Evolutionary conservation across 2,113 vertebrate species (phyloP), one percentile per base, ranked within the genome.

Genomic region (Hypanus sabinus): DNA sequence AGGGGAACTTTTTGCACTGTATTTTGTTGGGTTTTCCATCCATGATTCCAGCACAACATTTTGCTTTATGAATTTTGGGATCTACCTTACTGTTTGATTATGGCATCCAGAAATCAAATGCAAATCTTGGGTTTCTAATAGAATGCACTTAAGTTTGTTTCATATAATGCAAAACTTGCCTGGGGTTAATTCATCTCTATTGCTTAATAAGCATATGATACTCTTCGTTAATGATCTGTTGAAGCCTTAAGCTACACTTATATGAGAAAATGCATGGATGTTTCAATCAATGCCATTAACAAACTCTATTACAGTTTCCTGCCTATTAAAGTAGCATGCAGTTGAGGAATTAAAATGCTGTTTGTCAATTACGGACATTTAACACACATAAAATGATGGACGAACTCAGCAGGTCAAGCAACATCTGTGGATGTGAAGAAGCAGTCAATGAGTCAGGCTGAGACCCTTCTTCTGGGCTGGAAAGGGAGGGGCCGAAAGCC

Each of bases 241-340:
- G 85, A 33, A 68, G 85, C 85, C 85, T 65, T 90, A 90, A 90
- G 85, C 85, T 90, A 30, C 60, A 65, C 62, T 90, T 90, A 90
- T 27, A 90, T 65, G 85, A 90, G 85, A 60, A 90, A 90, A 14
- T 90, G 60, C 57, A 90, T 62, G 30, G 85, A 90, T 36, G n/a
- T 90, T 65, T 33, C 60, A n/a, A 90, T 90, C 85, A 90, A 90
- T 90, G n/a, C 85, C 85, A 90, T 90, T 90, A 90, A 90, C 60
- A 33, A 14, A 90, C 85, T 90, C 60, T 60, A 90, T 90, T 90
- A 90, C 85, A 65, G 60, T 18, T 90, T 65, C 60, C 60, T 65
- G 85, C 60, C 85, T 90, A 65, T 90, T 90, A 90, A 65, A 90
- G 65, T 30, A 90, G 12, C 60, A 90, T 65, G 85, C 85, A 90